Evolutionary conservation across 2,113 vertebrate genomes (phyloP).

Genomic region (Entomyzon cyanotis): DNA sequence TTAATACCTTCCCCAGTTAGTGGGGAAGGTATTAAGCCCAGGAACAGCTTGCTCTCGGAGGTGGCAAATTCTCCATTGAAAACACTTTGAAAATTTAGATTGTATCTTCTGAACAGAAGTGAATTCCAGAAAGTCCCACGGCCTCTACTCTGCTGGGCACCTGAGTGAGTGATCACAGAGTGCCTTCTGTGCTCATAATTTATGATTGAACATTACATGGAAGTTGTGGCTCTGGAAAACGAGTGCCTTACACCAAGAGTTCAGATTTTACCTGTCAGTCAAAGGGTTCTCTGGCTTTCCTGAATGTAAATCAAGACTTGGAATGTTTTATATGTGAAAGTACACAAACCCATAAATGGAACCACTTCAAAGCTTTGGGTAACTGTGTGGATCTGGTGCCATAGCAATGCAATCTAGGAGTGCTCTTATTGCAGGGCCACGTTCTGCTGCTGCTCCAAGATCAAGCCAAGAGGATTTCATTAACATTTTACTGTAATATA

Average conservation of each 20-base stretch:
- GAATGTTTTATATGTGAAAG: neutral
- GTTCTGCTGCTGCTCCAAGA: neutral
- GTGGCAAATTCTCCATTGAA: neutral
- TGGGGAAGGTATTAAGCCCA: neutral
- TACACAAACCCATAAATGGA: neutral
- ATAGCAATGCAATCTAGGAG: neutral
- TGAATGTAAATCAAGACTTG: neutral
- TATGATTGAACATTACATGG: neutral
- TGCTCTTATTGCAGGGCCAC: rapidly evolving
- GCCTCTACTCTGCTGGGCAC: neutral
- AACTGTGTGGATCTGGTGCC: neutral
- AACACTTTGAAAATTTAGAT: neutral
- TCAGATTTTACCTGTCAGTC: neutral
- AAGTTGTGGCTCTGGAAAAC: neutral
- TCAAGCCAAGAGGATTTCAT: neutral
- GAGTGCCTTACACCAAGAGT: neutral
- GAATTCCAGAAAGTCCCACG: neutral
- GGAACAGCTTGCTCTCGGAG: neutral
- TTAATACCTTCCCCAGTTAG: neutral
- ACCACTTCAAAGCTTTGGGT: neutral
- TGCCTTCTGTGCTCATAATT: neutral
- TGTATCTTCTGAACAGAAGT: neutral
- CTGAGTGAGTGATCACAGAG: neutral
- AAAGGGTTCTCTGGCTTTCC: neutral
- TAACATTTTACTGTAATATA: neutral